Base-by-base conservation (phyloP, 2,888 invertebrate species). In the Diaperis boleti region DNA sequence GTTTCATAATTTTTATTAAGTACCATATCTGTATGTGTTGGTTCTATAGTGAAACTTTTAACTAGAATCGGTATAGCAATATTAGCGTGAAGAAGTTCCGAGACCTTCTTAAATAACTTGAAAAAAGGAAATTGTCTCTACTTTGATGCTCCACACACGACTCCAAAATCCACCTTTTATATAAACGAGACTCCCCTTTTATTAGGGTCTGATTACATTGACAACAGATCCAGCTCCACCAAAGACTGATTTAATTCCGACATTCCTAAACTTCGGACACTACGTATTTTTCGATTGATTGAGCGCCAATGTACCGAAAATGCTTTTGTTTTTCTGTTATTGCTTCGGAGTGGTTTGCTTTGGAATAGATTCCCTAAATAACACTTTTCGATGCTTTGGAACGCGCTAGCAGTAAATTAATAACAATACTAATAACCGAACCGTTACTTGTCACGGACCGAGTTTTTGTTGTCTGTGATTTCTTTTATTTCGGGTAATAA, bases 231-330 rank as follows among this genome's bases (percentile, higher is more conserved):
- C 54, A 39, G 29, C n/a, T n/a, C n/a, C 44, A 33, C 47, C 50
- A 29, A 42, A 31, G 49, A 47, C 62, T 62, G 62, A 62, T 62
- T 62, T 62, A 62, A 62, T 62, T 62, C 49, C 62, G 49, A 56
- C 62, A 62, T 62, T 62, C 62, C 62, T 47, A 62, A 62, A 56
- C 62, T 62, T 62, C 62, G 62, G 62, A 62, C 62, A 62, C 62
- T 56, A 31, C 56, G 56, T 62, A 56, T 62, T 62, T 62, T 56
- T 56, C 62, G 49, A 62, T 42, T 62, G 62, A 62, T 62, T 56
- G 62, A 62, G 62, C 56, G 39, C 56, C 62, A 56, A 61, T 55
- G 54, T 47, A 33, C 54, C 61, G 55, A 54, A 47, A 61, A 61
- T 47, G 45, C 54, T 47, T 52, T 55, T 61, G 61, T 61, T 61